These are phyloP conservation scores for Umimayanthus chanpuru DNA, from an alignment of 92 coral and sea anemone genomes.

Conservation along the genomic window DNA sequence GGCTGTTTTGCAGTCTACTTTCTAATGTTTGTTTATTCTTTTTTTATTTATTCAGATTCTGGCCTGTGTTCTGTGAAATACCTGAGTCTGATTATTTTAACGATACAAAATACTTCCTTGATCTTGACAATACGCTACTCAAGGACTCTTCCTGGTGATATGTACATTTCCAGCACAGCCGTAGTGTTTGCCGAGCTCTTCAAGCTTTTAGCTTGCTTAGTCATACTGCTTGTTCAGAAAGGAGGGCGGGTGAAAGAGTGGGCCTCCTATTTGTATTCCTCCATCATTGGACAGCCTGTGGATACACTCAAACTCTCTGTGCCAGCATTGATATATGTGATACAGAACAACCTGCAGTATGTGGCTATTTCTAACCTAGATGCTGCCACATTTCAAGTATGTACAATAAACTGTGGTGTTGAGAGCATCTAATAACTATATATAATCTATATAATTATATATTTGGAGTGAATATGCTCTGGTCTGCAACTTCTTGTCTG, in stretches of 20 bases:
- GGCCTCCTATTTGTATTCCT: conserved; percentile 62
- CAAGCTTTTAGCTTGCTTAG: conserved; percentile 76
- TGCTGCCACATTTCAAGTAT: conserved; percentile 99
- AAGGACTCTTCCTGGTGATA: conserved; percentile 91
- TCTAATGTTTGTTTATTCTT: neutral
- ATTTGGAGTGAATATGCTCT: too few species aligned
- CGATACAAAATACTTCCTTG: conserved; percentile 88
- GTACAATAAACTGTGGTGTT: neutral
- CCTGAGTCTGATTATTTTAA: conserved; percentile 78
- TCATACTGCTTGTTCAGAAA: conserved; percentile 65
- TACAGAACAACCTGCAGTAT: conserved; percentile 96
- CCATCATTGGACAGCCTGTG: conserved; percentile 79
- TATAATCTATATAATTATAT: too few species aligned
- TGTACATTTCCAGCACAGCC: conserved; percentile 93
- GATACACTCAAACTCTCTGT: conserved; percentile 89
- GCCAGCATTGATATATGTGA: conserved; percentile 91
- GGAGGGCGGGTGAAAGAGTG: conserved; percentile 63
- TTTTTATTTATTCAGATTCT: conserved; percentile 43
- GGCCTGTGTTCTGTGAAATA: conserved; percentile 81
- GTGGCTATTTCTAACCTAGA: conserved; percentile 95
- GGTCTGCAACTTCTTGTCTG: too few species aligned
- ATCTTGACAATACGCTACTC: conserved; percentile 96
- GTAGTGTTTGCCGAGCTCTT: conserved; percentile 89
- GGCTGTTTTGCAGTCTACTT: neutral
- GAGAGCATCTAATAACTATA: too few species aligned